Evolutionary conservation across 2,113 vertebrate species (phyloP), one percentile per base, ranked within the genome.

Genomic region (Rutilus rutilus): DNA sequence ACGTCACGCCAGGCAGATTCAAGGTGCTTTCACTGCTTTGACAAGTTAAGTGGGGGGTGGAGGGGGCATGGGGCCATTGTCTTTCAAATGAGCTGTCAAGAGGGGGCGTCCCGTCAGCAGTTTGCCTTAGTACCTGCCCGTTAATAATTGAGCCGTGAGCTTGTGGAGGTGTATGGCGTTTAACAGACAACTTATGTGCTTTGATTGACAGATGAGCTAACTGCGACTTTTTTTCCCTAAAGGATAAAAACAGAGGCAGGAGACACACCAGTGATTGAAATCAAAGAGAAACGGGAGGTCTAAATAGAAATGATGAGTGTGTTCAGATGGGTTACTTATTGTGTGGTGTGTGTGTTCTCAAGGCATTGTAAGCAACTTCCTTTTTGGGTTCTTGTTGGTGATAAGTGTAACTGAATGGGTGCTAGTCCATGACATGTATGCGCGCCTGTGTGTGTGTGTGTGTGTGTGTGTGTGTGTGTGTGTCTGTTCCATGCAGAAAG

Each of bases 171-270:
- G 90, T 80, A 89, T 87, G 89, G 89, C 84, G 79, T 21, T 88
- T 88, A 85, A 90, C 86, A 80, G 73, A 80, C 71, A 79, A 78
- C 83, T 82, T 86, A 87, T 90, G 87, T 80, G 59, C 89, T 87
- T 69, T 93, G 94, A 95, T 90, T 95, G 95, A 94, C 95, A 95
- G 93, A 95, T 94, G 92, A 94, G 94, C 94, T 92, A 94, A 91
- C 92, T 83, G 89, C 76, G 90, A 79, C 87, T 94, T 95, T 94
- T 92, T 90, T 78, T 85, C 90, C 91, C 89, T 91, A 92, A 92
- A 64, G 85, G 19, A 89, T n/a, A 2, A 82, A 78, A 86, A 60
- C 86, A 67, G 21, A 85, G 87, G 85, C 59, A 86, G 82, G 57
- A 91, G 77, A 89, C 89, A 83, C 86, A 82, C 86, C 21, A 36